A percentile compares a stretch with the other conserved stretches of the same genome.
Conservation (phyloP, 2,113 vertebrate species). For the Tamias sibiricus region DNA sequence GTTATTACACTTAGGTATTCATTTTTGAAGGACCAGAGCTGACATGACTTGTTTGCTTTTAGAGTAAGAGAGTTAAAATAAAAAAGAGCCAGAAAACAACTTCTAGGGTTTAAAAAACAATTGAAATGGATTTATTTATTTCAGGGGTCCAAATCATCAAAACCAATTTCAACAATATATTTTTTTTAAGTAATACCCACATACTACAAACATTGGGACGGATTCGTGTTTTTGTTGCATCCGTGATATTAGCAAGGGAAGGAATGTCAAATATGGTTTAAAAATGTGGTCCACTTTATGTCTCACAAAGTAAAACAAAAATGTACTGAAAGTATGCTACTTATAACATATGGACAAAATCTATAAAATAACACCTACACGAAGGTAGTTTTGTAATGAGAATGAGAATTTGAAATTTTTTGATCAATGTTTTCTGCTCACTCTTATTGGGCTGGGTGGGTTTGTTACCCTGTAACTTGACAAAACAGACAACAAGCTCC, state of each 20-base stretch:
- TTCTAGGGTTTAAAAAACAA: neutral
- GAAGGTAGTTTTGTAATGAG: neutral
- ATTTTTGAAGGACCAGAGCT: neutral
- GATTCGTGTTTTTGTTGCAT: neutral
- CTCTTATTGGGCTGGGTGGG: neutral
- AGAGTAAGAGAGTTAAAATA: constrained; percentile 28
- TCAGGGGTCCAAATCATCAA: neutral
- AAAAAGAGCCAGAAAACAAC: neutral
- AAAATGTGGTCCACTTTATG: neutral
- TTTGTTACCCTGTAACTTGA: neutral
- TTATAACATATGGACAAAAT: neutral
- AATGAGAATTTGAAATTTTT: neutral
- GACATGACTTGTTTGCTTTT: neutral
- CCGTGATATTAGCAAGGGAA: neutral
- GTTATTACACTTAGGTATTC: neutral
- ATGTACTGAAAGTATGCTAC: neutral
- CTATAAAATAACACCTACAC: neutral
- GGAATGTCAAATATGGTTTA: neutral
- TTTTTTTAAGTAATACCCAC: neutral
- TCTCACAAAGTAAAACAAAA: neutral
- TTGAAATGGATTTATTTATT: neutral
- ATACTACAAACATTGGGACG: neutral
- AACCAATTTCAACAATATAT: neutral
- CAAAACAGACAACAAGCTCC: neutral
- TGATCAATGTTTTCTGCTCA: neutral